Percentiles rank a stretch among this genome's conserved stretches.
These are phyloP conservation scores for Triplophysa bombifrons DNA, from an alignment of 2,797 vertebrate species.

Conservation along the genomic window DNA sequence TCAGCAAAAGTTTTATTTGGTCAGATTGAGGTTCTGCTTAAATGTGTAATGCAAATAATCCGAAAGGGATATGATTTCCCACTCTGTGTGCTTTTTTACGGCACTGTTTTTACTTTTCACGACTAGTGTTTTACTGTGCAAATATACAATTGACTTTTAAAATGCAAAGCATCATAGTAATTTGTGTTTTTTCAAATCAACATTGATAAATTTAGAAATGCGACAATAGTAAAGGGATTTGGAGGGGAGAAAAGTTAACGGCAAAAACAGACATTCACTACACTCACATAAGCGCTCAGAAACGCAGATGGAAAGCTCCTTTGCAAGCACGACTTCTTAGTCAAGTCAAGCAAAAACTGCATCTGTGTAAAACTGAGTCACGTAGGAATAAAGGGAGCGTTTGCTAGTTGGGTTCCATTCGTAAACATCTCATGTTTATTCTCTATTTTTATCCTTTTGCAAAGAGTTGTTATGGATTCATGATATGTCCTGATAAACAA, in stretches of 20 bases:
- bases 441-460: conserved; percentile 26
- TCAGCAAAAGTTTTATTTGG: conserved; percentile 31
- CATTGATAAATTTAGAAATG: conserved; percentile 57
- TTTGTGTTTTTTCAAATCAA: conserved; percentile 46
- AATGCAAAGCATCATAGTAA: conserved; percentile 42
- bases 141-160: conserved; percentile 34
- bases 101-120: conserved; percentile 46
- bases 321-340: conserved; percentile 3
- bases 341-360: conserved; percentile 18
- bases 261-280: neutral
- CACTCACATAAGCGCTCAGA: neutral
- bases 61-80: conserved; percentile 36
- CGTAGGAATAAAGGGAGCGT: neutral
- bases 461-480: conserved; percentile 1
- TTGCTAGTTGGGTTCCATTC: neutral
- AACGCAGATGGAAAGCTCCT: conserved; percentile 3
- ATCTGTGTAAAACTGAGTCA: neutral
- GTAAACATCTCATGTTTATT: neutral
- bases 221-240: conserved; percentile 44
- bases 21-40: conserved; percentile 34
- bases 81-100: conserved; percentile 35
- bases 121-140: conserved; percentile 46
- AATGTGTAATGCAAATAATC: conserved; percentile 36
- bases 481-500: conserved; percentile 13
- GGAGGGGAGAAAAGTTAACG: conserved; percentile 23